Base-by-base conservation (phyloP, 2,113 vertebrate genomes). In the Diadophis punctatus region DNA sequence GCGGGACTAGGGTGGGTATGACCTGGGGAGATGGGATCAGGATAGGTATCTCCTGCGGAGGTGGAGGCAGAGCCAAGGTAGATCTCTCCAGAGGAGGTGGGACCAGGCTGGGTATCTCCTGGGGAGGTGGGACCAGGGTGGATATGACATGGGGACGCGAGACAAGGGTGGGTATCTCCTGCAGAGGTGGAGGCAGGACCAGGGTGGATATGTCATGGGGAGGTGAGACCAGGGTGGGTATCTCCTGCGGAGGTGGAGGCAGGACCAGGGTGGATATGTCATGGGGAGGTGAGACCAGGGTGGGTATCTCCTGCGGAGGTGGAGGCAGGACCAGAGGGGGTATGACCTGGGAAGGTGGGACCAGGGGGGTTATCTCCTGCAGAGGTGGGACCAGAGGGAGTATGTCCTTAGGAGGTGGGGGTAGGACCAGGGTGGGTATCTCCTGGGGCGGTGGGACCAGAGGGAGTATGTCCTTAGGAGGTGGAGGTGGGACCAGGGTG, bases 391-490 rank as follows among this genome's bases (percentile, higher is more conserved):
- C 25, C 58, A 10, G 25, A 1, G 25, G 10, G 25, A 9, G 58
- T 60, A 27, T 58, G 0, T 27, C 8, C 9, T 58, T 7, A 3
- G 23, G 52, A 55, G 3, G 53, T 52, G 8, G 22, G 9, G 23
- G 60, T 5, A 1, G 4, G 11, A n/a, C 63, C 12, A 14, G 3
- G 12, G 30, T 5, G 9, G 60, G 10, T 68, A 16, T 68, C 0
- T 16, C 63, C 63, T 6, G 63, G 3, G 4, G 27, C 2, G 30
- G 3, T 30, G 27, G 10, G 60, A n/a, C 27, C 25, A 30, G 27
- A 1, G 27, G 1, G 1, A 9, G 10, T 30, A 27, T 63, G 0
- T 63, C 8, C 53, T 55, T 18, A 1, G 55, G 8, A 27, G 9
- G 58, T 3, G 27, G 56, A 27, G 25, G 27, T 9, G 11, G 4